Percentiles rank a stretch among this genome's conserved stretches.
phyloP scores from a whole-genome alignment of 2,797 vertebrate genomes.

The Glyptemys insculpta region DNA sequence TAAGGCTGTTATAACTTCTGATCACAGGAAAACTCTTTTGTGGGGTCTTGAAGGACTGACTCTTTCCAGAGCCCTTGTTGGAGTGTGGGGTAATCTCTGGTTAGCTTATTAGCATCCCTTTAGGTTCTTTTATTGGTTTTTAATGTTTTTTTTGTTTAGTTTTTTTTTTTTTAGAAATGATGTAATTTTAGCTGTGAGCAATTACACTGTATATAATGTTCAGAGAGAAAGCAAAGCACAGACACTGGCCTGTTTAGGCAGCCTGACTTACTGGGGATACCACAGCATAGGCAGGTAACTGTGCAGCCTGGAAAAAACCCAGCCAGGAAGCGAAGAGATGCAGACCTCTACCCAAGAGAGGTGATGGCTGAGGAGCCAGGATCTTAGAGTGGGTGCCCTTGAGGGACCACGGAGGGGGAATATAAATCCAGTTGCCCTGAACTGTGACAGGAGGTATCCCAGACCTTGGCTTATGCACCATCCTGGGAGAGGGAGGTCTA shows the following conservation, averaged over 20 bases:
- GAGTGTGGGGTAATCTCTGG: not conserved
- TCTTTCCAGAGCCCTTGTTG: not conserved
- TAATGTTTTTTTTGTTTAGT: not conserved
- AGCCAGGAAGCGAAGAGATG: not conserved
- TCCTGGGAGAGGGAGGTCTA: not conserved
- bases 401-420: not conserved
- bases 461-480: not conserved
- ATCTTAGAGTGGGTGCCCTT: not conserved
- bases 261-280: not conserved
- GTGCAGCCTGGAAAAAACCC: not conserved
- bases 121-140: not conserved
- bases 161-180: not conserved
- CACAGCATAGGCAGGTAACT: not conserved
- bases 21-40: not conserved
- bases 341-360: not conserved
- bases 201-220: not conserved
- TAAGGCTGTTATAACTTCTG: not conserved
- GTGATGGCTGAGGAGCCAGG: not conserved
- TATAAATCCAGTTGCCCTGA: not conserved
- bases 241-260: not conserved
- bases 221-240: not conserved
- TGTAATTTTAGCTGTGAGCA: not conserved
- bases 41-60: not conserved
- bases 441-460: not conserved
- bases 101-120: not conserved